Percentiles rank a stretch among this genome's conserved stretches.
Conservation (phyloP, 2,113 vertebrate genomes). For the Onychostruthus taczanowskii region DNA sequence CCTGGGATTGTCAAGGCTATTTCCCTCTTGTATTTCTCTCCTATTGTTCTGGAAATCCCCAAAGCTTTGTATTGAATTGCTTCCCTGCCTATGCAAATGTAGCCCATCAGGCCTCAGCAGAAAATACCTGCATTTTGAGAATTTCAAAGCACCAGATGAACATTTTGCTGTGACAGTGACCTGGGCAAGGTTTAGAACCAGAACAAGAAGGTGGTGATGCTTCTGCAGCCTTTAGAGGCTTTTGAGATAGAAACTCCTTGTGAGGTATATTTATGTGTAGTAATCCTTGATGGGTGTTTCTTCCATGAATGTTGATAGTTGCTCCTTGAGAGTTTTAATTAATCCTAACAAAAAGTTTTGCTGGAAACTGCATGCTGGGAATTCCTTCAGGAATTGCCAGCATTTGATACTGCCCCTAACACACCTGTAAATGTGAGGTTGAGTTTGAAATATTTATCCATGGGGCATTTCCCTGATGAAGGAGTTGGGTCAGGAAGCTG, state of each 20-base stretch:
- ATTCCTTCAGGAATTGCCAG: neutral
- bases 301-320: neutral
- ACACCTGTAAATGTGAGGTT: neutral
- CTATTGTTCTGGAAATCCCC: neutral
- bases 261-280: neutral
- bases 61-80: neutral
- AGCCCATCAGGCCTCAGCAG: neutral
- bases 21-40: neutral
- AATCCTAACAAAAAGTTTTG: neutral
- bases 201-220: neutral
- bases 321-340: neutral
- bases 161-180: neutral
- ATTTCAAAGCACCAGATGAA: neutral
- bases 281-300: neutral
- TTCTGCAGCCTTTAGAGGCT: neutral
- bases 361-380: neutral
- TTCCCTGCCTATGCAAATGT: neutral
- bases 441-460: neutral
- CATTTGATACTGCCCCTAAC: neutral
- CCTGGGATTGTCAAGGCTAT: neutral
- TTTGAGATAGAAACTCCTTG: neutral
- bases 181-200: neutral
- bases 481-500: neutral
- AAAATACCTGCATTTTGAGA: neutral
- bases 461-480: neutral